These are phyloP conservation scores for Denticeps clupeoides DNA, from an alignment of 2,797 vertebrate species.

Conservation along the genomic window DNA sequence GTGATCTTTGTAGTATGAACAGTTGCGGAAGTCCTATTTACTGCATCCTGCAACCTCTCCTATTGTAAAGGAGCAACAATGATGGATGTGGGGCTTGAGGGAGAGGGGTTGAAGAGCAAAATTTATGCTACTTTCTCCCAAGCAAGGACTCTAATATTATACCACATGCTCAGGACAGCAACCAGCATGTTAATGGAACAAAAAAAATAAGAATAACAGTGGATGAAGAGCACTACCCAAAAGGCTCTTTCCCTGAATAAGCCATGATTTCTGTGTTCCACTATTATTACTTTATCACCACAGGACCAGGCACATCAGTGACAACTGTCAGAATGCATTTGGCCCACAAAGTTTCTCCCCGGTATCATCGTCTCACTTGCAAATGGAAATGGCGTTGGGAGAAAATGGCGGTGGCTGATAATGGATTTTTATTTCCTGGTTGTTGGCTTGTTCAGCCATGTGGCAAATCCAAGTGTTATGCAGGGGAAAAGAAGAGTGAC, in stretches of 20 bases:
- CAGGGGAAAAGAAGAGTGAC: slow-evolving; percentile 42
- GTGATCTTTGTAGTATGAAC: too few species aligned
- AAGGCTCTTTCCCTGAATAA: slow-evolving; percentile 53
- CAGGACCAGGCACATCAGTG: slow-evolving; percentile 22
- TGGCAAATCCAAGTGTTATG: slow-evolving; percentile 42
- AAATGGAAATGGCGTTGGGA: slow-evolving; percentile 52
- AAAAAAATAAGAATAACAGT: slow-evolving; percentile 15
- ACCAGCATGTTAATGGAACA: slow-evolving; percentile 2
- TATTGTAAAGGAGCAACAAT: too few species aligned
- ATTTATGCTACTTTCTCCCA: too few species aligned
- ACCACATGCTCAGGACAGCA: too few species aligned
- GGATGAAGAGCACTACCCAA: slow-evolving; percentile 34
- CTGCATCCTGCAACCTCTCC: too few species aligned
- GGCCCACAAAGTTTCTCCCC: slow-evolving; percentile 33
- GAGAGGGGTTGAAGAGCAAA: too few species aligned
- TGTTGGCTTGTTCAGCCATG: slow-evolving; percentile 61
- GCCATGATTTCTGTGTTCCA: slow-evolving; percentile 41
- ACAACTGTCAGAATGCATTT: slow-evolving; percentile 36
- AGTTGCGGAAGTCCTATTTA: too few species aligned
- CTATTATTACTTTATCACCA: slow-evolving; percentile 55
- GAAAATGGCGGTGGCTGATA: slow-evolving; percentile 41
- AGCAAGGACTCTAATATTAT: too few species aligned
- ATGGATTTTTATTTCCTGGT: slow-evolving; percentile 46
- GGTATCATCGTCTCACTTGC: slow-evolving; percentile 53
- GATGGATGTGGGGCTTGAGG: too few species aligned